Evolutionary conservation across 2,797 vertebrate species (phyloP).

Genomic region (Vireo griseus): DNA sequence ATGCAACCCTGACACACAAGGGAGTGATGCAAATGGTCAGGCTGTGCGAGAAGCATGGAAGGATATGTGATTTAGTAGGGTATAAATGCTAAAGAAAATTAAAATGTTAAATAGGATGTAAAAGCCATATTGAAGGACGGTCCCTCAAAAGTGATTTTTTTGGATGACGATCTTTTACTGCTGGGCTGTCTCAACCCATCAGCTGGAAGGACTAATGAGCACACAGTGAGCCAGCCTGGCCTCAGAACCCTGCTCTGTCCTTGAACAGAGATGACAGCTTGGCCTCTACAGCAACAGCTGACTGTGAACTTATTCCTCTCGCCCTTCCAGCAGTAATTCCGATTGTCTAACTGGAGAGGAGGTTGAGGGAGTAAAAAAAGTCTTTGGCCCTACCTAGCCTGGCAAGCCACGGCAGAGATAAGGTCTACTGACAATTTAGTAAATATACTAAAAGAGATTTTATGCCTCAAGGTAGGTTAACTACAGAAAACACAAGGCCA

Average conservation of each 20-base stretch:
- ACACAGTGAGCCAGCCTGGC: background rate
- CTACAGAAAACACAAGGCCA: background rate
- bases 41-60: background rate
- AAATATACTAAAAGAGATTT: background rate
- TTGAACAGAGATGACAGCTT: background rate
- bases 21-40: background rate
- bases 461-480: background rate
- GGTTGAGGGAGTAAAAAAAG: background rate
- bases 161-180: background rate
- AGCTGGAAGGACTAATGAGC: background rate
- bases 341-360: background rate
- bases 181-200: background rate
- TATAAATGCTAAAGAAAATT: background rate
- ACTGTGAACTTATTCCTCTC: background rate
- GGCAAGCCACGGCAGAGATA: background rate
- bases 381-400: background rate
- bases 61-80: background rate
- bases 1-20: background rate
- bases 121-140: background rate
- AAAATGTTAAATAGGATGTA: background rate
- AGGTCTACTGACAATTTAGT: background rate
- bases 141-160: background rate
- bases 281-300: background rate
- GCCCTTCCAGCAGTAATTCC: rapidly evolving
- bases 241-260: background rate